Evolutionary conservation across 2,113 vertebrate genomes (phyloP).

Genomic region (Aptenodytes patagonicus): DNA sequence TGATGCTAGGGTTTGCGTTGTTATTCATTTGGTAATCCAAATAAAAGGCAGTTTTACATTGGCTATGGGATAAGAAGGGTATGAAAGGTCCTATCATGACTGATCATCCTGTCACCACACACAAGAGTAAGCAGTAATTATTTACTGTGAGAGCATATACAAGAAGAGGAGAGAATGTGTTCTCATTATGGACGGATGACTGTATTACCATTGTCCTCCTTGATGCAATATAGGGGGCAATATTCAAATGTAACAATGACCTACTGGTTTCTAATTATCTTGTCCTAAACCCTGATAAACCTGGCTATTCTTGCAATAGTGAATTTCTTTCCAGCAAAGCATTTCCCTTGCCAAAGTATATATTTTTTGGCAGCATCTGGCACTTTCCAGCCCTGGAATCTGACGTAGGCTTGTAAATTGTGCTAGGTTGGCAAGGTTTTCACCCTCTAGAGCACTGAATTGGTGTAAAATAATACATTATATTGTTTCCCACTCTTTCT

Average conservation of each 20-base stretch:
- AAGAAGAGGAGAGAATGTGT: not conserved
- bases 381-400: conserved; percentile 69
- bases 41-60: not conserved
- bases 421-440: conserved; percentile 67
- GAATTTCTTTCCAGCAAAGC: conserved; percentile 71
- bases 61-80: not conserved
- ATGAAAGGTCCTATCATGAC: not conserved
- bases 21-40: not conserved
- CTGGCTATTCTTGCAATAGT: conserved; percentile 46
- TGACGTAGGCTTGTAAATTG: conserved; percentile 74
- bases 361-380: conserved; percentile 68
- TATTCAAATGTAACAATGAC: conserved; percentile 29
- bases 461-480: conserved; percentile 71
- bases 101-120: not conserved
- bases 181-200: not conserved
- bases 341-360: conserved; percentile 71
- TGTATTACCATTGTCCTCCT: not conserved
- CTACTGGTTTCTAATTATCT: conserved; percentile 62
- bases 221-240: not conserved
- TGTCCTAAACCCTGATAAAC: conserved; percentile 68
- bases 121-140: not conserved
- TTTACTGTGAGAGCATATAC: not conserved
- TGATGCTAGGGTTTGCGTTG: not conserved
- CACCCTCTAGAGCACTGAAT: conserved; percentile 56
- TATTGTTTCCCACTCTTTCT: conserved; percentile 54